Base-by-base conservation (phyloP, 2,113 vertebrate genomes). In the Etheostoma spectabile region DNA sequence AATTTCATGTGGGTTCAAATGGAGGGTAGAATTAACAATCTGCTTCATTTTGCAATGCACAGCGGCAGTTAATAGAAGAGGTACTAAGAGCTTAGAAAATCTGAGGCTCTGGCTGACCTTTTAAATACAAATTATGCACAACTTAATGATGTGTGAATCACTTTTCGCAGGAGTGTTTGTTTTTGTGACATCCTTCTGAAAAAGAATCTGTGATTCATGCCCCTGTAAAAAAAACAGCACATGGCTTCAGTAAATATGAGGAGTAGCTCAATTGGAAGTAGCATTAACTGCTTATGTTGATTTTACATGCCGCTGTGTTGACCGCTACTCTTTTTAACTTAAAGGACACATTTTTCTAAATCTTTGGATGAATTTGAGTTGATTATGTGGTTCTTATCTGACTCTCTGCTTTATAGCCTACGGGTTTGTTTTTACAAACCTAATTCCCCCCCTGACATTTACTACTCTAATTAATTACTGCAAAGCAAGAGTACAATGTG, bases 11-110 rank as follows among this genome's bases (percentile, higher is more conserved):
- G 61, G 63, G 35, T 67, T 83, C 73, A 74, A 68, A 55, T 1
- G 6, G 51, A 57, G 79, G 55, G 51, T 33, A 60, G 74, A 78
- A 67, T 74, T 80, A 86, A 67, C 61, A 86, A 61, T 66, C 61
- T 64, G 80, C 49, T 59, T 51, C 74, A 42, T 18, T 71, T 69
- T 46, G 11, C 24, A 22, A 53, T 27, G n/a, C 48, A 16, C 0
- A 30, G 46, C 0, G 18, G 46, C 60, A 57, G 33, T 45, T 38
- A 73, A 62, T 19, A 15, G 42, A 52, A 33, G 38, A 52, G 33
- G 30, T 18, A 18, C 27, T 8, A 14, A 59, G 56, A 51, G 46
- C 45, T 46, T 19, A 42, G 22, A 15, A 75, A 75, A 55, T 55
- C 8, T 33, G n/a, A 49, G 11, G 8, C 73, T 61, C 68, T 30